phyloP scores from a whole-genome alignment of 2,113 vertebrate genomes.

The Marmota flaviventris region DNA sequence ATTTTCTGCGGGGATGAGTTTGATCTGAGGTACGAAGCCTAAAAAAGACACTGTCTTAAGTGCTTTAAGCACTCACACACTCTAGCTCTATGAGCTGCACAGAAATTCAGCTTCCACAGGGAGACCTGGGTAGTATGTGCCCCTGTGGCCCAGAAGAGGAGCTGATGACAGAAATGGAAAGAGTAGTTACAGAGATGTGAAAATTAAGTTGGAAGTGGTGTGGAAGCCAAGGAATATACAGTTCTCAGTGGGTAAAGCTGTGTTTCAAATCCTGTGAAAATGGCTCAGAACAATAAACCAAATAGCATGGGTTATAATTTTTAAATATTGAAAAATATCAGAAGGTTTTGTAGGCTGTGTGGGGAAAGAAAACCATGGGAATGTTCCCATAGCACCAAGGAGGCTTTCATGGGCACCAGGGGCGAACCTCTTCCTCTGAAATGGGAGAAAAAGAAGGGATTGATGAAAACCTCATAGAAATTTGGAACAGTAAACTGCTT shows the following conservation, averaged over 20 bases:
- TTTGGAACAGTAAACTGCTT: neutral
- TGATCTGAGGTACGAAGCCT: neutral
- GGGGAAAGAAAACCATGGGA: neutral
- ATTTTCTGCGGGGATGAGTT: neutral
- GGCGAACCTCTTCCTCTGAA: neutral
- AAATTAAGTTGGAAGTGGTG: neutral
- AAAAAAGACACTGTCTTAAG: neutral
- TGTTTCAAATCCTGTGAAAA: neutral
- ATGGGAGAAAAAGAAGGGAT: neutral
- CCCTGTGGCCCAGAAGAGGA: neutral
- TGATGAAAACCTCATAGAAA: neutral
- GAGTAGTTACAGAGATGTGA: neutral
- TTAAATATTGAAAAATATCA: neutral
- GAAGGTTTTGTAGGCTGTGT: neutral
- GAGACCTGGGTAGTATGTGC: neutral
- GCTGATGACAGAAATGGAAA: neutral
- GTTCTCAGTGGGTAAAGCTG: neutral
- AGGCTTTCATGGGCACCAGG: neutral
- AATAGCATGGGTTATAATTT: neutral
- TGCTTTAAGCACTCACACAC: neutral
- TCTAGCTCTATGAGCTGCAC: neutral
- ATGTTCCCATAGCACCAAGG: neutral
- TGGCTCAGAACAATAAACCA: neutral
- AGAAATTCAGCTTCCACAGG: neutral
- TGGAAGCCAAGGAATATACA: neutral